Evolutionary conservation across 1,140 invertebrate genomes (phyloP), one percentile per base, ranked within the genome.

Genomic region (Adoxophyes honmai): DNA sequence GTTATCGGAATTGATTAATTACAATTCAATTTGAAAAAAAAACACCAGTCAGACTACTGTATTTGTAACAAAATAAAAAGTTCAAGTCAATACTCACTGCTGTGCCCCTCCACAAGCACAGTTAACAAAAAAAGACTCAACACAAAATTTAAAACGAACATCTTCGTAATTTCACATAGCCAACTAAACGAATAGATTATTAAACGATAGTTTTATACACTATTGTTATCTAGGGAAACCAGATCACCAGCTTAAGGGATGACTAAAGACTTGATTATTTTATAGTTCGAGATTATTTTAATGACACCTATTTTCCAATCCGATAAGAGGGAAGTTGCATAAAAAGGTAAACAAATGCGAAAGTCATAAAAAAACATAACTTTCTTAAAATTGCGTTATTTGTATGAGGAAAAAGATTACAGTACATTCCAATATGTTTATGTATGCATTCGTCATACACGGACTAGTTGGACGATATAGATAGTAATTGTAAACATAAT

Each of bases 141-240:
- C 42, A 48, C 42, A 33, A 48, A 48, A 28, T 48, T 48, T 6
- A 48, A n/a, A 33, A 48, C 15, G 18, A 48, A 48, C 42, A 48
- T 48, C 28, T 21, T 28, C 5, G 21, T 21, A 21, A 18, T 36
- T 4, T 33, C 9, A 44, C 10, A 48, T 21, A 11, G 42, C 42
- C 21, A 48, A 48, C 42, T 48, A 48, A 48, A 11, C 11, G 21
- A 48, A 11, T 7, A 28, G 6, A 21, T 48, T 11, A 28, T 21
- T 21, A 48, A 18, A 33, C 9, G 21, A 48, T 11, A 21, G 18
- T 33, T 48, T 21, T 48, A 48, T 48, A 48, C 28, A 48, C 14
- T n/a, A 21, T 21, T 18, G 42, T 48, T 48, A 48, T 48, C 42
- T 48, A 11, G 18, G 42, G 42, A 48, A 48, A 21, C 42, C 18